Conservation (phyloP, 2,113 vertebrate genomes). For the Osmerus eperlanus region DNA sequence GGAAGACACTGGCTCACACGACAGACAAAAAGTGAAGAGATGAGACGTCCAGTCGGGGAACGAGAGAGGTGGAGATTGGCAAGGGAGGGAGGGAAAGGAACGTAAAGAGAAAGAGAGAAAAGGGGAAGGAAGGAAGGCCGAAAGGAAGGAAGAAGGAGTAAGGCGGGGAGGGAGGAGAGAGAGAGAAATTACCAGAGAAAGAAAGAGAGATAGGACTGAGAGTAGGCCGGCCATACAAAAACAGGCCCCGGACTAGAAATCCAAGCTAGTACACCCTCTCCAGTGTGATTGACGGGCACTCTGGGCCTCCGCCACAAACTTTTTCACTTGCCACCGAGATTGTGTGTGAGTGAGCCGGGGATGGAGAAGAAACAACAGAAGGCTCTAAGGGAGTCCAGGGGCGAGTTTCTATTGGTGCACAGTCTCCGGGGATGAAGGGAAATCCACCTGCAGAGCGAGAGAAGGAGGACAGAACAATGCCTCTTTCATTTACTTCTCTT, state of each 20-base stretch:
- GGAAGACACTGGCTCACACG: conserved; percentile 13
- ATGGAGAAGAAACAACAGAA: not conserved
- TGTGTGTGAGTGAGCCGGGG: not conserved
- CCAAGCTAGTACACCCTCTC: no score
- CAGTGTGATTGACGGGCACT: not conserved
- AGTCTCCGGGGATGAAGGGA: not conserved
- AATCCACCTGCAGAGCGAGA: not conserved
- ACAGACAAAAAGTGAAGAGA: not conserved
- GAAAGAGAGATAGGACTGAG: no score
- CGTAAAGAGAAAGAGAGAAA: not conserved
- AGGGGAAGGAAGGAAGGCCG: not conserved
- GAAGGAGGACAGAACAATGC: not conserved
- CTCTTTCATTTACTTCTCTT: not conserved
- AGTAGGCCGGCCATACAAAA: no score
- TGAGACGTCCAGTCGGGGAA: not conserved
- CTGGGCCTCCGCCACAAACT: not conserved
- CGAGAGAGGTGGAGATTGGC: not conserved
- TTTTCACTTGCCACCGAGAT: no score
- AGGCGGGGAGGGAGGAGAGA: not conserved
- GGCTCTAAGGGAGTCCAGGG: not conserved
- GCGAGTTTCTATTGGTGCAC: not conserved
- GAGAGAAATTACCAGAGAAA: no score
- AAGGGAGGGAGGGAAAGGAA: not conserved
- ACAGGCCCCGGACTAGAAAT: no score
- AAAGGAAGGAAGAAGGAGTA: not conserved